Conservation (phyloP, 2,113 vertebrate species). For the Rhabdomys dilectus region DNA sequence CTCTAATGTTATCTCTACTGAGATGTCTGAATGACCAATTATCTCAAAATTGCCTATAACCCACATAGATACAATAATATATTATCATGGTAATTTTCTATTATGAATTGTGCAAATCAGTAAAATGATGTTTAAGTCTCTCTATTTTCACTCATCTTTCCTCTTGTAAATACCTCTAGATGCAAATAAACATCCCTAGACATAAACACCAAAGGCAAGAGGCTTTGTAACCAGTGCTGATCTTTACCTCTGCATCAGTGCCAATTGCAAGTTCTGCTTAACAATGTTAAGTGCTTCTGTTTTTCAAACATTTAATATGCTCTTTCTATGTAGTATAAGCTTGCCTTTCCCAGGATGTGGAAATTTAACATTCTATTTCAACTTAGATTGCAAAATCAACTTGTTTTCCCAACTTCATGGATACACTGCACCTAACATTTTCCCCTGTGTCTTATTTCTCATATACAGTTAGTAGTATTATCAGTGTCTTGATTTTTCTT, state of each 20-base stretch:
- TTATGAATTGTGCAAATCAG: conserved; percentile 63
- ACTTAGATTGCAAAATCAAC: conserved; percentile 43
- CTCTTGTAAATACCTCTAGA: conserved; percentile 53
- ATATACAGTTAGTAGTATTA: conserved; percentile 25
- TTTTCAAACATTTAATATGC: conserved; percentile 35
- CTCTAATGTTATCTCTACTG: conserved; percentile 71
- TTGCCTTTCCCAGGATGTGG: conserved; percentile 27
- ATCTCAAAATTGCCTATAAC: conserved; percentile 78
- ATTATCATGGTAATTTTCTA: conserved; percentile 74
- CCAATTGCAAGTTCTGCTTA: conserved; percentile 51
- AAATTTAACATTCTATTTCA: conserved; percentile 62
- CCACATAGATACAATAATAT: conserved; percentile 72
- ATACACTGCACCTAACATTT: conserved; percentile 49
- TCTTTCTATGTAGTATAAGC: conserved; percentile 25
- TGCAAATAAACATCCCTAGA: conserved; percentile 68
- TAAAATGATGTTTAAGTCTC: conserved; percentile 62
- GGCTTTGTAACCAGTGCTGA: conserved; percentile 36
- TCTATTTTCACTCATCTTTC: conserved; percentile 69
- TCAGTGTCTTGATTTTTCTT: conserved; percentile 29
- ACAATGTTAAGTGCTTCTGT: conserved; percentile 47
- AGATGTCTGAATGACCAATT: conserved; percentile 72
- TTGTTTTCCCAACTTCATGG: conserved; percentile 43
- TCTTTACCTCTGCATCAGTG: conserved; percentile 46
- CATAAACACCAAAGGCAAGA: conserved; percentile 46
- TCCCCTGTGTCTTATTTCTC: conserved; percentile 4